Conservation (phyloP, 2,888 invertebrate genomes). For the Plemyria rubiginata region DNA sequence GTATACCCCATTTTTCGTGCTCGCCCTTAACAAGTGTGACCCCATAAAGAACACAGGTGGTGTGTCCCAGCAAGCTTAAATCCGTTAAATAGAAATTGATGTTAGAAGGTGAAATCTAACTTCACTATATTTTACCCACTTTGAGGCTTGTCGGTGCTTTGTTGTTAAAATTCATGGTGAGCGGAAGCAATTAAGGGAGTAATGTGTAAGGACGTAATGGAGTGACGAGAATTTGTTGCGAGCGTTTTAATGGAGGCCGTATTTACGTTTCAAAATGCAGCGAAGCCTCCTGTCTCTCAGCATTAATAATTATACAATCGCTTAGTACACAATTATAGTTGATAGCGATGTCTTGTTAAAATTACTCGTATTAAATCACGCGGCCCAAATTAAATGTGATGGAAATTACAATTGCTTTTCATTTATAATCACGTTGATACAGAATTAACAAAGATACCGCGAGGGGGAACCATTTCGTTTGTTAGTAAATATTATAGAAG, state of each 20-base stretch:
- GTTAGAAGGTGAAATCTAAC: slow-evolving; percentile 72
- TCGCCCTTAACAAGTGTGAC: slow-evolving; percentile 63
- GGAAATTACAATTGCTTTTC: slow-evolving; percentile 44
- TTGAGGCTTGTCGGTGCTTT: slow-evolving; percentile 70
- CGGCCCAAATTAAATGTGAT: slow-evolving; percentile 43
- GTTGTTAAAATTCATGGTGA: slow-evolving; percentile 79
- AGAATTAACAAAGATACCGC: slow-evolving; percentile 41
- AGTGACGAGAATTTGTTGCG: slow-evolving; percentile 77
- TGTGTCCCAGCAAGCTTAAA: slow-evolving; percentile 65
- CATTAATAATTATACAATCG: slow-evolving; percentile 61
- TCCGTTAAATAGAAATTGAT: slow-evolving; percentile 78
- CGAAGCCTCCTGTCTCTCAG: slow-evolving; percentile 57
- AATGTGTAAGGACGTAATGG: slow-evolving; percentile 79
- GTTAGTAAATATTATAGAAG: slow-evolving; percentile 38
- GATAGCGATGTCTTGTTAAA: slow-evolving; percentile 46
- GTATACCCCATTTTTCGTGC: slow-evolving; percentile 43
- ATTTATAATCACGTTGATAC: slow-evolving; percentile 44
- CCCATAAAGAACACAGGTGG: slow-evolving; percentile 72
- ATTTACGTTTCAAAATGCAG: slow-evolving; percentile 74
- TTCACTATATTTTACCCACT: slow-evolving; percentile 75
- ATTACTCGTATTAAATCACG: slow-evolving; percentile 46
- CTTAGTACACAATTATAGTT: slow-evolving; percentile 53
- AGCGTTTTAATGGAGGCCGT: slow-evolving; percentile 72
- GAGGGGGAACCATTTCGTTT: slow-evolving; percentile 41
- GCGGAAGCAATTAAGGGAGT: slow-evolving; percentile 79